Percentiles rank a stretch among this genome's conserved stretches.
Conservation (phyloP, 2,888 invertebrate genomes). For the Acleris holmiana region DNA sequence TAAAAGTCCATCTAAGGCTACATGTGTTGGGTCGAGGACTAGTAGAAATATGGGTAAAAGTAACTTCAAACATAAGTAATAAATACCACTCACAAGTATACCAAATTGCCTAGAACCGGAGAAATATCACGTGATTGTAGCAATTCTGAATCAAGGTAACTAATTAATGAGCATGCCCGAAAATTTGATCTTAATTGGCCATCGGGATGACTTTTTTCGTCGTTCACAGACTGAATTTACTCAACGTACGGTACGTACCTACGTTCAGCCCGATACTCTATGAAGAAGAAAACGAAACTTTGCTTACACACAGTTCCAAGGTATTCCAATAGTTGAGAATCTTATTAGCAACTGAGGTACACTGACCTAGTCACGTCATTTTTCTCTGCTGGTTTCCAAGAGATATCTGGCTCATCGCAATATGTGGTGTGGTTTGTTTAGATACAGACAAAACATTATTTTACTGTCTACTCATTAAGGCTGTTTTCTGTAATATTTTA, state of each 20-base stretch:
- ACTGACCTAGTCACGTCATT: constrained; percentile 9
- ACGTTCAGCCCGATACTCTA: background rate
- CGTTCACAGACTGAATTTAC: background rate
- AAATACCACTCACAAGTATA: too few species aligned
- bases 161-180: background rate
- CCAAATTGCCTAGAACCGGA: background rate
- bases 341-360: constrained; percentile 1
- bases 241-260: too few species aligned
- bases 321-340: background rate
- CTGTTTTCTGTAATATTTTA: too few species aligned
- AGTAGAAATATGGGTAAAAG: too few species aligned
- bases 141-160: background rate
- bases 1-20: too few species aligned
- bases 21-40: too few species aligned
- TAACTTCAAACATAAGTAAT: too few species aligned
- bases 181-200: constrained; percentile 10
- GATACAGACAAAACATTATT: too few species aligned
- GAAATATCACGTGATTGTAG: background rate
- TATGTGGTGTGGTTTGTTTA: background rate
- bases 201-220: background rate
- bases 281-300: constrained; percentile 7
- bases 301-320: background rate
- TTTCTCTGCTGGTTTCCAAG: background rate
- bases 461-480: too few species aligned
- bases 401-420: background rate